phyloP scores from a whole-genome alignment of 2,888 invertebrate species.

The Volucella bombylans region DNA sequence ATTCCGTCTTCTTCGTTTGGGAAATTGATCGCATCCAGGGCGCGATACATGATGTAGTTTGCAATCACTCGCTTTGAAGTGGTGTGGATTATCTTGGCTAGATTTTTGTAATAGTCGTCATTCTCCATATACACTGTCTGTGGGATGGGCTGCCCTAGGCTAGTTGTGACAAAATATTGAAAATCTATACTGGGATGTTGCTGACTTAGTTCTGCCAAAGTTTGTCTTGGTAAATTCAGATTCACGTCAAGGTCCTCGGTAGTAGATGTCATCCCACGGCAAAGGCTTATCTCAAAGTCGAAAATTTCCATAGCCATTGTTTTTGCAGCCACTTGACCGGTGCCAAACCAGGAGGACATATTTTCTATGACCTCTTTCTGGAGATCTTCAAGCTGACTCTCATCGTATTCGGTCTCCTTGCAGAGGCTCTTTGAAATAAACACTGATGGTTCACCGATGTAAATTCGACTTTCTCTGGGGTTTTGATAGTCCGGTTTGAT shows the following conservation, averaged over 20 bases:
- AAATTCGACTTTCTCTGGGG: conserved; percentile 76
- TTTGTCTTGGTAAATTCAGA: conserved; percentile 57
- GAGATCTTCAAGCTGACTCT: conserved; percentile 72
- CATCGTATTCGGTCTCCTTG: conserved; percentile 73
- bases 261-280: conserved; percentile 70
- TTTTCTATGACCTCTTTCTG: conserved; percentile 75
- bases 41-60: conserved; percentile 79
- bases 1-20: conserved; percentile 56
- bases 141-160: conserved; percentile 75
- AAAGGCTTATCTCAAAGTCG: conserved; percentile 78
- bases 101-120: conserved; percentile 76
- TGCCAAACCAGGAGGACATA: conserved; percentile 78
- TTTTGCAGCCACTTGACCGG: conserved; percentile 73
- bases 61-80: conserved; percentile 77
- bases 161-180: conserved; percentile 75
- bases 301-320: conserved; percentile 77
- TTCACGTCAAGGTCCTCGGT: not conserved
- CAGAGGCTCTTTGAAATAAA: conserved; percentile 64
- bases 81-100: conserved; percentile 75
- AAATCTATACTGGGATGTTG: conserved; percentile 77
- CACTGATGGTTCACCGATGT: conserved; percentile 75
- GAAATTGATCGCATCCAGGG: conserved; percentile 77
- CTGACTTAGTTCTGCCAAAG: conserved; percentile 74
- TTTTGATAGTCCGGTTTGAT: conserved; percentile 78
- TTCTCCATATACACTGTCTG: conserved; percentile 76